Conservation (phyloP, 2,113 vertebrate species). For the Leiothrix lutea region DNA sequence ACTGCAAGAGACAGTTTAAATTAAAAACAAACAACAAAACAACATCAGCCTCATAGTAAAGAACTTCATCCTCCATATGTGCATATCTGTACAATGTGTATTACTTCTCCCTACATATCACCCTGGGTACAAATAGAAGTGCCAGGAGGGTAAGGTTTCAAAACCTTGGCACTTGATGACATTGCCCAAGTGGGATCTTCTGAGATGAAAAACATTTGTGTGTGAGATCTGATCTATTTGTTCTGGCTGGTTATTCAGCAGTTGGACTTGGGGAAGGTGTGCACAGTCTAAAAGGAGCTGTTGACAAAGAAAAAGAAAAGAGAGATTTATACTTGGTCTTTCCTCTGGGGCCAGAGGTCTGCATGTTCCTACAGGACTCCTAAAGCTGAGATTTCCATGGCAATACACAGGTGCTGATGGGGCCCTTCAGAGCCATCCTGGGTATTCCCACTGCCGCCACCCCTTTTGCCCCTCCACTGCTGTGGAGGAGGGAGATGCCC, state of each 20-base stretch:
- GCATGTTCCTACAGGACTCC: neutral
- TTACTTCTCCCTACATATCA: neutral
- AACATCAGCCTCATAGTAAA: neutral
- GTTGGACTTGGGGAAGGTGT: neutral
- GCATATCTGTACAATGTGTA: neutral
- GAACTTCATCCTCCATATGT: neutral
- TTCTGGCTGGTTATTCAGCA: neutral
- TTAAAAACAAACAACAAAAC: neutral
- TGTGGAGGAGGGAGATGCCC: neutral
- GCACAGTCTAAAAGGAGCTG: neutral
- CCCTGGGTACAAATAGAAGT: rapidly evolving
- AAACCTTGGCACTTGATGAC: neutral
- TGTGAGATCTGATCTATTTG: neutral
- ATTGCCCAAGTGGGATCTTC: neutral
- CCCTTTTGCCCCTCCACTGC: rapidly evolving
- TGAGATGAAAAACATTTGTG: neutral
- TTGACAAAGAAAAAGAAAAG: neutral
- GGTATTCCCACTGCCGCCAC: neutral
- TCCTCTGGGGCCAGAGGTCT: neutral
- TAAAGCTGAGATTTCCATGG: neutral
- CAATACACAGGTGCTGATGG: rapidly evolving
- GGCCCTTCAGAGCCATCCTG: rapidly evolving
- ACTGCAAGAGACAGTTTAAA: neutral
- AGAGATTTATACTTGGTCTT: neutral
- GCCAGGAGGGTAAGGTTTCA: neutral